Evolutionary conservation across 2,113 vertebrate species (phyloP), one percentile per base, ranked within the genome.

Genomic region (Diadophis punctatus): DNA sequence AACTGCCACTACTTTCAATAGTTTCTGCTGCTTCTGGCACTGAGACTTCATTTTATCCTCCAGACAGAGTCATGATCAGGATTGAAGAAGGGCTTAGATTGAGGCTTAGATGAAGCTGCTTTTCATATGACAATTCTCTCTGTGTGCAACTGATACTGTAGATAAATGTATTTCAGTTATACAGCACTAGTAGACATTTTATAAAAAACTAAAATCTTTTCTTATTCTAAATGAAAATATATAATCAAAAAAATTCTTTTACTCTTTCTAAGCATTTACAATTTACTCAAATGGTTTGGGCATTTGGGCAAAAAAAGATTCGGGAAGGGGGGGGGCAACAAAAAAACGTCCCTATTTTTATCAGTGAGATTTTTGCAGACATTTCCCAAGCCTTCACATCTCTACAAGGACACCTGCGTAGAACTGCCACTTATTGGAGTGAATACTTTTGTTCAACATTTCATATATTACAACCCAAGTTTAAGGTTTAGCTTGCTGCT

Each of bases 401-500:
- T 39, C 1, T 20, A 39, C 68, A 80, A 22, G 3, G 34, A 39
- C 16, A 80, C 5, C 34, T 80, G 14, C 1, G 16, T 53, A 43
- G 27, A 5, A 12, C 52, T 23, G 8, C 16, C 8, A 9, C 52
- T 22, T 14, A 27, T 46, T 39, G 68, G 34, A 80, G 68, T 80
- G 68, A 8, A n/a, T 84, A 88, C 93, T 89, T 48, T 1, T 30
- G 63, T 90, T 93, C 86, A 86, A 14, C 30, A 10, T 25, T 92
- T 91, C 68, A 92, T 48, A 92, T 48, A 94, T 89, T 92, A 87
- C 23, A 10, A 30, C 5, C 43, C 22, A 93, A 93, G 90, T 87
- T 9, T 46, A 91, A 53, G 53, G 30, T 46, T 58, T 93, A 46
- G 18, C n/a, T 2, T 92, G 80, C 68, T 39, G 91, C 92, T 90